phyloP scores from a whole-genome alignment of 1,140 invertebrate genomes.

The Diplogasteroides magnus region DNA sequence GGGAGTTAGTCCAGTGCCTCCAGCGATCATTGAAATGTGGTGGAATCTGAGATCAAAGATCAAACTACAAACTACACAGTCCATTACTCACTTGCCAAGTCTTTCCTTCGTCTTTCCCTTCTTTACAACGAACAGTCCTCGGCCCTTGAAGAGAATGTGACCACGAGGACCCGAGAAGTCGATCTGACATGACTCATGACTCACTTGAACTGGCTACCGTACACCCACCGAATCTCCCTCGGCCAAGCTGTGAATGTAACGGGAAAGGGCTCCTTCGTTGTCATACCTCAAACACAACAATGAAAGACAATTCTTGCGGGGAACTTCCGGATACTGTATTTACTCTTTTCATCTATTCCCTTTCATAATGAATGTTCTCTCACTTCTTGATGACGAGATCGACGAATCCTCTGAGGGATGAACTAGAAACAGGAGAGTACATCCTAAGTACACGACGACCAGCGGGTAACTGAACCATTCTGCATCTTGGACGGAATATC shows the following conservation, averaged over 20 bases:
- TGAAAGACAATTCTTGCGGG: no score
- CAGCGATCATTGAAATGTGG: background rate
- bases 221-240: background rate
- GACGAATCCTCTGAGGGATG: background rate
- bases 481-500: no score
- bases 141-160: background rate
- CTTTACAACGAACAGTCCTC: background rate
- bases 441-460: background rate
- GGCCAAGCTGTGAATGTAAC: background rate
- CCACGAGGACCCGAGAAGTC: background rate
- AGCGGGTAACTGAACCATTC: background rate
- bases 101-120: background rate
- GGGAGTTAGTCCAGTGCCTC: background rate
- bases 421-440: background rate
- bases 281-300: no score
- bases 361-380: background rate
- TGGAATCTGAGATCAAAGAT: no score
- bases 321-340: no score
- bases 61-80: no score
- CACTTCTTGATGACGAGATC: background rate
- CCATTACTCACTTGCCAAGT: no score
- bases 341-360: no score
- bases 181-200: background rate
- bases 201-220: background rate
- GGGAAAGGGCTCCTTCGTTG: background rate